Conservation (phyloP, 2,888 invertebrate genomes). For the Netelia virgata region DNA sequence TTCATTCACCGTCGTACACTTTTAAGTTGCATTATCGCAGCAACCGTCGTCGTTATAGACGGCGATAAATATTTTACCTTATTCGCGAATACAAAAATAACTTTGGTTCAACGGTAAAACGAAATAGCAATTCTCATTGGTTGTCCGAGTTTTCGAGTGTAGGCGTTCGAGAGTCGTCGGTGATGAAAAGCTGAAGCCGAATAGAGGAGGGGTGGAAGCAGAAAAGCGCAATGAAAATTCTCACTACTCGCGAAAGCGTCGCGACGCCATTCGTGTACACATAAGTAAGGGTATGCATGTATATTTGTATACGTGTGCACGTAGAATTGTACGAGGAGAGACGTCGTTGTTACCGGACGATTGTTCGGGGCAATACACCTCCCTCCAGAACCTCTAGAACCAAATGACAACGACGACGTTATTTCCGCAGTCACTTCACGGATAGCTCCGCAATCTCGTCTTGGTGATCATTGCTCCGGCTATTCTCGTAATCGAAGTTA, state of each 20-base stretch:
- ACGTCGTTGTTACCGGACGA: conserved; percentile 44
- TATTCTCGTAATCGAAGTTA: conserved; percentile 63
- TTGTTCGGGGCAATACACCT: conserved; percentile 49
- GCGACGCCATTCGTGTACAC: background rate
- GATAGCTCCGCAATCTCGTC: conserved; percentile 47
- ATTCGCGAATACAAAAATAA: conserved; percentile 21
- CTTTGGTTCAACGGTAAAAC: conserved; percentile 20
- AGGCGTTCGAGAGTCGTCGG: background rate
- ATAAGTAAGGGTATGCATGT: background rate
- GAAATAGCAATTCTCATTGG: conserved; percentile 11
- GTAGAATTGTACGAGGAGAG: background rate
- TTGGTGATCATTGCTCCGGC: conserved; percentile 46
- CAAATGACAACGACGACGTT: conserved; percentile 53
- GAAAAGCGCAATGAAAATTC: conserved; percentile 44
- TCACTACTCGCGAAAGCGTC: conserved; percentile 34
- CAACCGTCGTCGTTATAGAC: background rate
- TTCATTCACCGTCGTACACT: too few relatives aligned
- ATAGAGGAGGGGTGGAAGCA: background rate
- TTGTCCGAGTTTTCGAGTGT: background rate
- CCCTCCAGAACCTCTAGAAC: background rate
- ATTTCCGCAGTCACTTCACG: conserved; percentile 9
- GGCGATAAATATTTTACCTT: conserved; percentile 13
- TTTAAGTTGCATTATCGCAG: background rate
- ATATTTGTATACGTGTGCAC: background rate
- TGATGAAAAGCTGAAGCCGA: conserved; percentile 28